These are phyloP conservation scores for Chondrilla cf. caribensis DNA, from an alignment of 37 sponge, comb jelly and placozoan genomes.

Conservation along the genomic window DNA sequence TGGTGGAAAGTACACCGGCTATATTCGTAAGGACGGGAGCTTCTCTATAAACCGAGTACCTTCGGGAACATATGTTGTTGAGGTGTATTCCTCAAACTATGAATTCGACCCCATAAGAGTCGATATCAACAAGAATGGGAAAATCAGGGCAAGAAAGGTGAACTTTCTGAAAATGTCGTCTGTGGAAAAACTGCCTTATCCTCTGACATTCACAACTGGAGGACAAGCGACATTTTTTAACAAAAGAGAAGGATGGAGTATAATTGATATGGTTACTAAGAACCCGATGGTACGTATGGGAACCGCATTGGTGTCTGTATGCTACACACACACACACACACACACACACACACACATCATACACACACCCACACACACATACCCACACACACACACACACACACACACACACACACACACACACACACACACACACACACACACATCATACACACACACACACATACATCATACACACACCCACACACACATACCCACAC, in stretches of 20 bases:
- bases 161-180: slow-evolving; percentile 62
- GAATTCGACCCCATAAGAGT: slow-evolving; percentile 82
- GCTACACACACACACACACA: no score
- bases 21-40: slow-evolving; percentile 63
- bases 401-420: not conserved
- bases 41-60: slow-evolving; percentile 72
- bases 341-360: no score
- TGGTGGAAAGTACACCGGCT: slow-evolving; percentile 73
- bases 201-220: slow-evolving; percentile 64
- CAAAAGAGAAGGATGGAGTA: slow-evolving; percentile 82
- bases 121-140: slow-evolving; percentile 85
- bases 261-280: slow-evolving; percentile 50
- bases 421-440: no score
- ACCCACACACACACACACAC: no score
- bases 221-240: slow-evolving; percentile 80
- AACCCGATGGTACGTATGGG: slow-evolving; percentile 94
- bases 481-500: no score
- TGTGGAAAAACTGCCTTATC: slow-evolving; percentile 73
- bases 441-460: no score
- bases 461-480: no score
- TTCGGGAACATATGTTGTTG: slow-evolving; percentile 87
- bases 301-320: not conserved
- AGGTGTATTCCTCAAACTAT: slow-evolving; percentile 80
- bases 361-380: no score
- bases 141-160: slow-evolving; percentile 79